phyloP scores from a whole-genome alignment of 2,797 vertebrate species.

The Myotis planiceps region DNA sequence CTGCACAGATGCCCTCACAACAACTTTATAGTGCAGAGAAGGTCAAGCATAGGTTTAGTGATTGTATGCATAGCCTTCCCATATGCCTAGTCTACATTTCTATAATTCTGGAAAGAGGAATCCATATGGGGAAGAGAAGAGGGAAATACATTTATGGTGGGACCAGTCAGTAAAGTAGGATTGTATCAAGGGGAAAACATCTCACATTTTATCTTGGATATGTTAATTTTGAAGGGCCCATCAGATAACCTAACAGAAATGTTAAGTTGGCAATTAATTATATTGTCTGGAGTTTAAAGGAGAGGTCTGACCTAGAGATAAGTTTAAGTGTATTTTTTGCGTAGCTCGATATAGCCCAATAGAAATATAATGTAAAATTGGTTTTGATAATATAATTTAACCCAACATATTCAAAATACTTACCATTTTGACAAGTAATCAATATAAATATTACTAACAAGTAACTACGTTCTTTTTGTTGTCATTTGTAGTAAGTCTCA shows the following conservation, averaged over 20 bases:
- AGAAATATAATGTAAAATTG: neutral
- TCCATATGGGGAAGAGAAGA: neutral
- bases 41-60: neutral
- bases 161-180: neutral
- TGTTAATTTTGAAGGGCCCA: neutral
- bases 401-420: neutral
- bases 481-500: neutral
- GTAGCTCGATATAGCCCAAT: neutral
- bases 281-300: neutral
- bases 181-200: neutral
- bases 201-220: neutral
- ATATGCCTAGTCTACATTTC: neutral
- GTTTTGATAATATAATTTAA: neutral
- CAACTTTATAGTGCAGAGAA: neutral
- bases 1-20: neutral
- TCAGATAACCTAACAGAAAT: neutral
- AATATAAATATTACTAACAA: neutral
- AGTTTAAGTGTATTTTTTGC: neutral
- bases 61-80: too few relatives aligned
- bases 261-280: neutral
- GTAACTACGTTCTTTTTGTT: neutral
- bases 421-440: neutral
- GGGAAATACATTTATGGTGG: neutral
- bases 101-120: neutral
- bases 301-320: neutral